Conservation (phyloP, 2,797 vertebrate genomes). For the Dipus sagitta region DNA sequence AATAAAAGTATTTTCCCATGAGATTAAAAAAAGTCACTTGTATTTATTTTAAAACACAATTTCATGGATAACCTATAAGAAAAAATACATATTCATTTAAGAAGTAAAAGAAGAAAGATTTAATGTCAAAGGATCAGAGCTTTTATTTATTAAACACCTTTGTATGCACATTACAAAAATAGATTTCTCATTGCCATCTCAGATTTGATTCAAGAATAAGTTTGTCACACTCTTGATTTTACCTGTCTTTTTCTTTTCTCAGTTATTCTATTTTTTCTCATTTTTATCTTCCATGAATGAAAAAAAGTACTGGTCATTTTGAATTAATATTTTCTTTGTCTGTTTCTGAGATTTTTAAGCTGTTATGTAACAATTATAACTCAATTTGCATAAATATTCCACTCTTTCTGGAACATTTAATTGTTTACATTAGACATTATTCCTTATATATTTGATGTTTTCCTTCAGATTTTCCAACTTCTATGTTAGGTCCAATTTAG, state of each 20-base stretch:
- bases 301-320: rapidly evolving
- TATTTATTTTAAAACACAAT: not conserved
- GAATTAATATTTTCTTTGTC: not conserved
- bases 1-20: not conserved
- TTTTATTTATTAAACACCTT: not conserved
- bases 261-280: not conserved
- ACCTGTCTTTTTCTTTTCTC: not conserved
- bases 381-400: not conserved
- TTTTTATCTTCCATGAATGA: too few relatives aligned
- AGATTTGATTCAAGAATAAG: not conserved
- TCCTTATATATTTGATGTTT: not conserved
- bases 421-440: not conserved
- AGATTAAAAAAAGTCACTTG: not conserved
- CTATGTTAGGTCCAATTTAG: not conserved
- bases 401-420: not conserved
- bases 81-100: not conserved
- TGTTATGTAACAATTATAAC: not conserved
- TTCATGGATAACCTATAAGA: too few relatives aligned
- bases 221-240: not conserved
- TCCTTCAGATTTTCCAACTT: not conserved
- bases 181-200: not conserved
- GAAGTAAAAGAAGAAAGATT: not conserved
- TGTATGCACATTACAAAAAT: not conserved
- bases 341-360: not conserved
- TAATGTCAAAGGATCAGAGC: slow-evolving; percentile 1